phyloP scores from a whole-genome alignment of 2,113 vertebrate species.

The Pseudolaguvia tuberculata region DNA sequence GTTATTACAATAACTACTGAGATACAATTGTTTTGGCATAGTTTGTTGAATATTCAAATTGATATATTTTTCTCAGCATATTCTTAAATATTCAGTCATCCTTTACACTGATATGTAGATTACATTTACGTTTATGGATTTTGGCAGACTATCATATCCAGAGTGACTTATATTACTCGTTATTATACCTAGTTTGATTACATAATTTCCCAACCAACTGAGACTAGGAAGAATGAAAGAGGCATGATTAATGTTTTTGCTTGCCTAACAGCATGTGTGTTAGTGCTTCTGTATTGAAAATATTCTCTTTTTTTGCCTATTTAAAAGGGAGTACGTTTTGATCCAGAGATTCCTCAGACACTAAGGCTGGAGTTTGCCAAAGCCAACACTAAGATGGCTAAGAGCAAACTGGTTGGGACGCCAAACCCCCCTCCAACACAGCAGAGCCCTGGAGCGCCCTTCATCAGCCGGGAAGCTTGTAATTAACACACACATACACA shows the following conservation, averaged over 20 bases:
- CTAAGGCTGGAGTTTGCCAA: constrained; percentile 94
- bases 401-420: constrained; percentile 93
- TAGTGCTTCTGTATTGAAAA: background rate
- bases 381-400: constrained; percentile 98
- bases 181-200: background rate
- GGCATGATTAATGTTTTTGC: background rate
- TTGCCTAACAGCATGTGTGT: constrained; percentile 8
- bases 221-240: background rate
- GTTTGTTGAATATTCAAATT: background rate
- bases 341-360: constrained; percentile 96
- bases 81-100: background rate
- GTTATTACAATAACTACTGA: no score
- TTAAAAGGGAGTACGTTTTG: constrained; percentile 88
- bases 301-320: background rate
- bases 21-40: background rate
- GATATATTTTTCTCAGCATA: background rate
- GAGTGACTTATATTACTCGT: no score
- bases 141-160: no score
- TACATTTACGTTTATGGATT: no score
- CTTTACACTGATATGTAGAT: background rate
- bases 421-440: constrained; percentile 87
- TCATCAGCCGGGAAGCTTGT: constrained; percentile 96
- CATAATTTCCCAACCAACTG: background rate
- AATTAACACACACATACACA: constrained; percentile 63
- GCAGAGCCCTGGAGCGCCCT: constrained; percentile 88